A percentile compares a stretch with the other conserved stretches of the same genome.
These are phyloP conservation scores for Patella pellucida DNA, from an alignment of 2,888 invertebrate genomes.

Conservation along the genomic window DNA sequence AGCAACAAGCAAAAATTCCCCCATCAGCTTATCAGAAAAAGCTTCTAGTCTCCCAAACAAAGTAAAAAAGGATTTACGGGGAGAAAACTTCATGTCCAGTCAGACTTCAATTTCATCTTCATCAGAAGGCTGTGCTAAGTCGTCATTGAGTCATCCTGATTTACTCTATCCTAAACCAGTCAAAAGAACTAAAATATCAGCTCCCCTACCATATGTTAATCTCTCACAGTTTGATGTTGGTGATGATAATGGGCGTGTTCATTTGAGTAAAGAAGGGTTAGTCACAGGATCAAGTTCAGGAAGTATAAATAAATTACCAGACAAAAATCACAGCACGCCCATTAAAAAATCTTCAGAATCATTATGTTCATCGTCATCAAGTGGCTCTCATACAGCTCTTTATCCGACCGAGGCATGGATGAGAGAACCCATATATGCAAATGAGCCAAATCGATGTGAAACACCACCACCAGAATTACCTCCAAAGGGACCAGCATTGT, in stretches of 20 bases:
- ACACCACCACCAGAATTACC: constrained; percentile 59
- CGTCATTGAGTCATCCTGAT: neutral
- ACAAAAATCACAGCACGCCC: neutral
- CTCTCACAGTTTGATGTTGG: constrained; percentile 52
- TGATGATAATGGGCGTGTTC: constrained; percentile 48
- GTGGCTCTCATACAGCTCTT: constrained; percentile 16
- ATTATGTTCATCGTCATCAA: neutral
- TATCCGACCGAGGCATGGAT: constrained; percentile 17
- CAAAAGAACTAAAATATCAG: constrained; percentile 42
- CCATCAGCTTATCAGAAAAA: constrained; percentile 14
- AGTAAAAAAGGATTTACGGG: constrained; percentile 15
- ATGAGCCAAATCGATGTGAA: constrained; percentile 41
- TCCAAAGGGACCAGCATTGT: constrained; percentile 59
- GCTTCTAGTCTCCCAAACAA: constrained; percentile 32
- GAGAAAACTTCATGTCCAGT: neutral
- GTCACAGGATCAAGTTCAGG: neutral
- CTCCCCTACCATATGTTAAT: constrained; percentile 63
- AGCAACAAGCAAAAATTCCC: neutral
- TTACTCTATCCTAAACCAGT: neutral
- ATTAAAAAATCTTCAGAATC: neutral
- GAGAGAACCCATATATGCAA: constrained; percentile 54
- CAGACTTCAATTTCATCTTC: neutral
- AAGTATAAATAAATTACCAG: constrained; percentile 9
- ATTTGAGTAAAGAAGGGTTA: constrained; percentile 31
- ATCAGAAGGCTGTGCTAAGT: neutral